phyloP scores from a whole-genome alignment of 2,113 vertebrate genomes.

The Pagrus major region DNA sequence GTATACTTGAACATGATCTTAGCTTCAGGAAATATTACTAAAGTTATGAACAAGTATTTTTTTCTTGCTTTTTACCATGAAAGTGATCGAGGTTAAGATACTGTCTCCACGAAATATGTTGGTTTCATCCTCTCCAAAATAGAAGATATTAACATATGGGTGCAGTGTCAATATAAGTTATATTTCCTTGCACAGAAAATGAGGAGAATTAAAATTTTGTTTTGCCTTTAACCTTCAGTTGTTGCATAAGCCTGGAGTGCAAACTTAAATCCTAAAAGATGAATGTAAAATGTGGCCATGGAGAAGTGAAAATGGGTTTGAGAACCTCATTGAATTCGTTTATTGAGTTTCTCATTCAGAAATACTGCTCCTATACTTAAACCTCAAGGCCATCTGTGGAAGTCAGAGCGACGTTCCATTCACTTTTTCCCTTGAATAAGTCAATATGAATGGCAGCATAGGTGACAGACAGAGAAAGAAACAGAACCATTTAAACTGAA shows the following conservation, averaged over 20 bases:
- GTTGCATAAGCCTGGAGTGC: background rate
- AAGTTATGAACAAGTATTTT: too few relatives aligned
- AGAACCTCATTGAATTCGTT: conserved; percentile 10
- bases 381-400: conserved; percentile 45
- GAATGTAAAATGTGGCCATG: background rate
- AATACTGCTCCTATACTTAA: conserved; percentile 19
- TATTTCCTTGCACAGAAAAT: background rate
- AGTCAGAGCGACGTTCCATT: conserved; percentile 26
- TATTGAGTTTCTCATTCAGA: background rate
- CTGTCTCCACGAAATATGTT: too few relatives aligned
- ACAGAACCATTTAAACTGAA: conserved; percentile 22
- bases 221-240: background rate
- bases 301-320: background rate
- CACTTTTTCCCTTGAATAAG: conserved; percentile 34
- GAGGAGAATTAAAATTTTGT: too few relatives aligned
- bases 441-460: conserved; percentile 11
- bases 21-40: too few relatives aligned
- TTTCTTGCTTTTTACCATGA: too few relatives aligned
- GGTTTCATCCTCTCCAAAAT: background rate
- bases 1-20: too few relatives aligned
- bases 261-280: background rate
- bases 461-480: background rate
- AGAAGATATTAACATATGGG: background rate
- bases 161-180: background rate
- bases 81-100: too few relatives aligned